Evolutionary conservation across 2,888 invertebrate genomes (phyloP).

Genomic region (Corythucha ciliata): DNA sequence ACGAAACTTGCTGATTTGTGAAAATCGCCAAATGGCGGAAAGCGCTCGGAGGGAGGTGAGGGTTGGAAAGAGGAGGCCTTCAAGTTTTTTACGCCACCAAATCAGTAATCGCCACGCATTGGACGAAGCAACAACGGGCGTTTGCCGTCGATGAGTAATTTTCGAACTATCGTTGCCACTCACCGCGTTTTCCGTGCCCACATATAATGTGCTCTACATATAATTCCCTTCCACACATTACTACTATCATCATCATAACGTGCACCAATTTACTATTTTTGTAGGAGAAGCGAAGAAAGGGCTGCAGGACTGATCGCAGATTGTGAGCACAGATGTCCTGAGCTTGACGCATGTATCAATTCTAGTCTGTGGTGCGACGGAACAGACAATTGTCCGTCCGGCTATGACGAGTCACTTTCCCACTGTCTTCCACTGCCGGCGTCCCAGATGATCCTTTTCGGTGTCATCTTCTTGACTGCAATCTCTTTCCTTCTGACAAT

Average conservation of each 20-base stretch:
- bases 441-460: conserved; percentile 42
- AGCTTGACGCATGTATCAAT: conserved; percentile 71
- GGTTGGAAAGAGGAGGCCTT: no score
- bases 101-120: no score
- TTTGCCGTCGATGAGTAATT: no score
- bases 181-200: no score
- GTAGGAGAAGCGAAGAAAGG: conserved; percentile 28
- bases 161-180: no score
- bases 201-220: no score
- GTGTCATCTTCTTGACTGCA: conserved; percentile 29
- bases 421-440: conserved; percentile 71
- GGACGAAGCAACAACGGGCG: no score
- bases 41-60: no score
- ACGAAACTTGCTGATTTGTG: no score
- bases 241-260: not conserved
- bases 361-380: conserved; percentile 74
- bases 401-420: conserved; percentile 67
- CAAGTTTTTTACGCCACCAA: no score
- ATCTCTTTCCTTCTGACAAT: conserved; percentile 30
- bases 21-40: no score
- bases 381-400: conserved; percentile 64
- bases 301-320: conserved; percentile 46
- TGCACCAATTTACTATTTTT: not conserved
- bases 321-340: conserved; percentile 65
- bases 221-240: no score